Base-by-base conservation (phyloP, 2,888 invertebrate genomes). In the Germaria angustata region DNA sequence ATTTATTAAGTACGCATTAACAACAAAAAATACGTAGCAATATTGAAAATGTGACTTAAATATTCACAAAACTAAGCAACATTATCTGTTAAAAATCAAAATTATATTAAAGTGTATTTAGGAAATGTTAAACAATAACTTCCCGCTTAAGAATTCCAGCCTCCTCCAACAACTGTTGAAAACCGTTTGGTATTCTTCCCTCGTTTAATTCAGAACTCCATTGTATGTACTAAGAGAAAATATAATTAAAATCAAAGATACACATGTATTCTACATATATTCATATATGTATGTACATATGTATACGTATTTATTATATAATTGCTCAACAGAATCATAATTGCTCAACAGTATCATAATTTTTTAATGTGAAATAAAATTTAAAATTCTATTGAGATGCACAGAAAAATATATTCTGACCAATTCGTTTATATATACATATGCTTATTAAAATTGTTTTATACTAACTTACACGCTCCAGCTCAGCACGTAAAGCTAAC, bases 161-260 rank as follows among this genome's bases (percentile, higher is more conserved):
- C 87, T 96, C 96, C 86, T 96, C 95, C 73, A 97, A 92, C 87
- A 96, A 92, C 59, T 93, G 93, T 87, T 96, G 94, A 85, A 96
- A 92, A 53, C 95, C 96, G 85, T 96, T 96, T 3, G 97, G 96
- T 86, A 96, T 92, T 82, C 93, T 93, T 49, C 96, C 97, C 87
- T 95, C 95, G 87, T 96, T 96, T 85, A 97, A 90, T 86, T 96
- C 96, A 87, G 93, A 93, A 85, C 94, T 95, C 95, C 96, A 96
- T 89, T 94, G 93, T 88, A 95, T 94, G 91, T 95, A 96, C 96
- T 96, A 92, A 93, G 93, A 88, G 28, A 5, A 6, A 28, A 59
- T 13, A 28, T 46, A 39, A n/a, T 22, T 55, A 51, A 84, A 84
- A 86, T 85, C 79, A 28, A 28, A 69, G 2, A 36, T 36, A 36